Evolutionary conservation across 2,888 invertebrate species (phyloP).

Genomic region (Strigamia crassipes): DNA sequence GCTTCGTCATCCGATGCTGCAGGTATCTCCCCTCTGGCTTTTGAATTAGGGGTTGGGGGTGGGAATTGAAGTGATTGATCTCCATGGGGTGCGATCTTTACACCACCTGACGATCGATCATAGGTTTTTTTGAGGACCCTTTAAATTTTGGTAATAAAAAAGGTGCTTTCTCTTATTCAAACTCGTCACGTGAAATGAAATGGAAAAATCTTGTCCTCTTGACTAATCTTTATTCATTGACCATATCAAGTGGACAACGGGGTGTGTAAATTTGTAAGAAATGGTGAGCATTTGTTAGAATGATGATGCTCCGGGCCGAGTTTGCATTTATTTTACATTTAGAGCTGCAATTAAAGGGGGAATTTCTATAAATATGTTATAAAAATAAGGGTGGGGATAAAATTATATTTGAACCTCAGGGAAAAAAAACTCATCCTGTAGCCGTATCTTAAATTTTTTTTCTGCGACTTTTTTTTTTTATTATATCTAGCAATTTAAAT

Average conservation of each 20-base stretch:
- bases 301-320: background rate
- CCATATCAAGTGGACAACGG: slow-evolving; percentile 22
- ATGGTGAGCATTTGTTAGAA: background rate
- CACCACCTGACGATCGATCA: slow-evolving; percentile 36
- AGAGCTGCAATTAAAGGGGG: slow-evolving; percentile 9
- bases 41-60: slow-evolving; percentile 37
- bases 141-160: background rate
- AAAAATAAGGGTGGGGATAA: slow-evolving; percentile 27
- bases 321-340: background rate
- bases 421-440: slow-evolving; percentile 28
- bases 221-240: slow-evolving; percentile 40
- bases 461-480: background rate
- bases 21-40: slow-evolving; percentile 35
- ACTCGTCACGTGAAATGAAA: slow-evolving; percentile 35
- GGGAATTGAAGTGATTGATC: slow-evolving; percentile 42
- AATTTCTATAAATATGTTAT: slow-evolving; percentile 1
- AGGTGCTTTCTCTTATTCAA: slow-evolving; percentile 20
- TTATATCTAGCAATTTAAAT: slow-evolving; percentile 16
- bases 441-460: slow-evolving; percentile 16
- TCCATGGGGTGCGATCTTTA: slow-evolving; percentile 39
- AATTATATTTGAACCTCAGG: background rate
- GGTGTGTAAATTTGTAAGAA: slow-evolving; percentile 1
- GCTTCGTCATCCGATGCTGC: slow-evolving; percentile 34
- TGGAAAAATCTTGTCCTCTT: slow-evolving; percentile 37
- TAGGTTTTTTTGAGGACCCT: background rate